Percentiles rank a stretch among this genome's conserved stretches.
Evolutionary conservation across 1,140 invertebrate genomes (phyloP).

Genomic region (Littorina saxatilis): DNA sequence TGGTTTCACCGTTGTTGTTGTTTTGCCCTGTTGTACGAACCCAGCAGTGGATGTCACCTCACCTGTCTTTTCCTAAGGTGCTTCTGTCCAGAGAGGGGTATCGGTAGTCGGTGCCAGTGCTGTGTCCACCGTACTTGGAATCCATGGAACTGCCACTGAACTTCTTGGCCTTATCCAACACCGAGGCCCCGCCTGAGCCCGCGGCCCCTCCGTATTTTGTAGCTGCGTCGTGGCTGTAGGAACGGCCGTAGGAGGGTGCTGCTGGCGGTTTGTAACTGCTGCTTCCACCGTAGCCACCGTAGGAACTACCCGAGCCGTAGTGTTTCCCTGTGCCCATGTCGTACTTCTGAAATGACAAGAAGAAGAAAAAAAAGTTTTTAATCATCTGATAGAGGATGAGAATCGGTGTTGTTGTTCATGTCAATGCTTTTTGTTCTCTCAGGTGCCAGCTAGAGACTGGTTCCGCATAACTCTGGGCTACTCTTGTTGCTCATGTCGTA

Average conservation of each 20-base stretch:
- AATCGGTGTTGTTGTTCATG: neutral
- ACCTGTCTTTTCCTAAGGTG: conserved; percentile 53
- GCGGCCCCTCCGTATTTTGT: conserved; percentile 40
- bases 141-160: conserved; percentile 44
- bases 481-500: too few species aligned
- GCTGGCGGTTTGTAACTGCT: conserved; percentile 47
- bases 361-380: neutral
- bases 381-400: conserved; percentile 19
- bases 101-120: conserved; percentile 51
- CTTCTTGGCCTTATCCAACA: conserved; percentile 58
- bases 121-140: conserved; percentile 37
- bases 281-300: conserved; percentile 39
- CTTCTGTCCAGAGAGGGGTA: conserved; percentile 54
- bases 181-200: neutral
- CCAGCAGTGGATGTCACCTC: too few species aligned
- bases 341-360: conserved; percentile 42
- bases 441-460: too few species aligned
- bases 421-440: too few species aligned
- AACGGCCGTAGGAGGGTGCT: conserved; percentile 46
- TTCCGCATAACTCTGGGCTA: too few species aligned
- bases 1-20: too few species aligned
- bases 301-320: conserved; percentile 45
- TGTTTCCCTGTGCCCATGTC: conserved; percentile 53
- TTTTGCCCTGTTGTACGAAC: too few species aligned
- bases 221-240: conserved; percentile 50